phyloP scores from a whole-genome alignment of 1,140 invertebrate genomes.

The Rhizoglyphus robini region DNA sequence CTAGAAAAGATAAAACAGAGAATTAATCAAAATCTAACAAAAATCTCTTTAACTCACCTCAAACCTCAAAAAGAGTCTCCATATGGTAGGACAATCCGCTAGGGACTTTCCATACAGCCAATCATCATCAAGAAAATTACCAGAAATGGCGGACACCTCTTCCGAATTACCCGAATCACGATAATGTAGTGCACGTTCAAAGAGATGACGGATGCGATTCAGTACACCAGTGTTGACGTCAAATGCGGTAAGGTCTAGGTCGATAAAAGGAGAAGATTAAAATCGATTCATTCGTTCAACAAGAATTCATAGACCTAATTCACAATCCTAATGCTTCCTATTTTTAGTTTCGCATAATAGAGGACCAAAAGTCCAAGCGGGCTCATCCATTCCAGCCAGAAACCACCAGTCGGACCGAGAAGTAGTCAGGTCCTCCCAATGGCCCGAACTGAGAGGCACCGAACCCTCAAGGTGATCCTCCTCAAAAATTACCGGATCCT shows the following conservation, averaged over 20 bases:
- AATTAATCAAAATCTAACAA: background rate
- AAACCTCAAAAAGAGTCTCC: conserved; percentile 27
- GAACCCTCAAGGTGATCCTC: background rate
- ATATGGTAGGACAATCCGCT: conserved; percentile 21
- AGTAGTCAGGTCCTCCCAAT: background rate
- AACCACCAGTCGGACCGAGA: too few species aligned
- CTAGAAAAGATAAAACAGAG: background rate
- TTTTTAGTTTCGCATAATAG: too few species aligned
- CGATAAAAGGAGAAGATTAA: background rate
- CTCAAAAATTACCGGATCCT: background rate
- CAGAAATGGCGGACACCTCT: background rate
- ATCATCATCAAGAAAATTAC: background rate
- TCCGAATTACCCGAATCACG: background rate
- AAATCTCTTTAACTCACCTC: conserved; percentile 19
- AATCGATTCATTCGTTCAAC: too few species aligned
- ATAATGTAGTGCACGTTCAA: conserved; percentile 12
- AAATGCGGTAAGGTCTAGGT: background rate
- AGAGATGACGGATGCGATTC: conserved; percentile 10
- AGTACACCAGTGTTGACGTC: conserved; percentile 3
- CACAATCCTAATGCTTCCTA: too few species aligned
- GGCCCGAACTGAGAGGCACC: background rate
- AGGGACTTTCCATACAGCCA: conserved; percentile 2
- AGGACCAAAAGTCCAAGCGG: too few species aligned
- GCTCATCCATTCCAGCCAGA: too few species aligned
- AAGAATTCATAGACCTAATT: too few species aligned